A percentile compares a stretch with the other conserved stretches of the same genome.
phyloP scores from a whole-genome alignment of 2,113 vertebrate species.

The Phocoena sinus region DNA sequence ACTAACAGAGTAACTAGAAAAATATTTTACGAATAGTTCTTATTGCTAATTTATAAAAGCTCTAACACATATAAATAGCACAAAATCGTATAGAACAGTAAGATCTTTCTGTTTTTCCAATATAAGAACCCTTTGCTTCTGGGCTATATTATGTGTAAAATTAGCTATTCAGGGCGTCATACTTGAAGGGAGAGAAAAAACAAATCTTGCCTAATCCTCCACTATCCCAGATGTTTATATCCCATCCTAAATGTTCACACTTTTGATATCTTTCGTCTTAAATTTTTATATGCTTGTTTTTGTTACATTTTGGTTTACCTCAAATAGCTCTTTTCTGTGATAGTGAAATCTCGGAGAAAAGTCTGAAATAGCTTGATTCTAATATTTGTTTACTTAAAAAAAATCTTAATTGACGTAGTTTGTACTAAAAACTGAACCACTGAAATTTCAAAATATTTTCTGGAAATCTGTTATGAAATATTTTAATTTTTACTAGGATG shows the following conservation, averaged over 20 bases:
- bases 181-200: background rate
- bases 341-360: background rate
- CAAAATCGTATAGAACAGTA: background rate
- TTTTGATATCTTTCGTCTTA: background rate
- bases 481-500: background rate
- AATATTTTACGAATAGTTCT: background rate
- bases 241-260: background rate
- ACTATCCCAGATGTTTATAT: background rate
- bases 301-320: background rate
- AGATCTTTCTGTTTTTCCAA: background rate
- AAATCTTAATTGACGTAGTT: constrained; percentile 1
- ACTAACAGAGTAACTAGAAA: background rate
- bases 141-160: background rate
- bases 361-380: constrained; percentile 22
- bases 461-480: background rate
- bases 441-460: background rate
- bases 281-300: background rate
- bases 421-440: background rate
- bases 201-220: background rate
- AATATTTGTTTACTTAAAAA: background rate
- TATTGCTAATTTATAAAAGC: background rate
- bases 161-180: background rate
- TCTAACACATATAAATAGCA: background rate
- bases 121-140: background rate
- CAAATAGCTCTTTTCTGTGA: background rate